phyloP scores from a whole-genome alignment of 92 coral and sea anemone genomes.

The Bergia sp. region DNA sequence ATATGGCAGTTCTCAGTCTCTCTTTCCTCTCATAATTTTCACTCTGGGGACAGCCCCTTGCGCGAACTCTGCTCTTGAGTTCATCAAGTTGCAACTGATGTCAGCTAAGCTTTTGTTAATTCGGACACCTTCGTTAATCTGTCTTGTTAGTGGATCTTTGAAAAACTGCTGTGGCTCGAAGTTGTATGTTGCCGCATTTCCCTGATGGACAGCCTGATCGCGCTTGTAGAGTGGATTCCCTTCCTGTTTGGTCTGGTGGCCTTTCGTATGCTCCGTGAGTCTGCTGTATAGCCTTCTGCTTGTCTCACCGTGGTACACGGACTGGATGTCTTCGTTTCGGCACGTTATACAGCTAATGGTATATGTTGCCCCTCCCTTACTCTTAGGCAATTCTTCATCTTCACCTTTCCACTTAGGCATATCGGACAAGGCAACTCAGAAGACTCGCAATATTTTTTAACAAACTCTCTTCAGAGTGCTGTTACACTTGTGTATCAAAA shows the following conservation, averaged over 20 bases:
- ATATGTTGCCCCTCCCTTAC: neutral
- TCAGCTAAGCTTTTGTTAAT: neutral
- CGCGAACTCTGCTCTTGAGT: neutral
- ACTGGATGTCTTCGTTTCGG: no score
- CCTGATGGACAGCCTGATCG: neutral
- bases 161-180: neutral
- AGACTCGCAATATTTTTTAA: no score
- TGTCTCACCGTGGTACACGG: neutral
- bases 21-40: no score
- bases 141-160: neutral
- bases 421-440: neutral
- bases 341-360: neutral
- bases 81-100: neutral
- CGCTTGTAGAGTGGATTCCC: neutral
- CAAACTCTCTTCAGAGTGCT: no score
- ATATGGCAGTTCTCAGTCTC: no score
- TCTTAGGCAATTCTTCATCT: neutral
- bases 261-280: neutral
- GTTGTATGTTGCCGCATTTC: neutral
- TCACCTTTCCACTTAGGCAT: neutral
- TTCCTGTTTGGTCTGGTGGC: neutral
- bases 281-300: neutral
- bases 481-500: no score
- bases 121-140: neutral
- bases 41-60: neutral